Evolutionary conservation across 2,888 invertebrate species (phyloP).

Genomic region (Dermolepida albohirtum): DNA sequence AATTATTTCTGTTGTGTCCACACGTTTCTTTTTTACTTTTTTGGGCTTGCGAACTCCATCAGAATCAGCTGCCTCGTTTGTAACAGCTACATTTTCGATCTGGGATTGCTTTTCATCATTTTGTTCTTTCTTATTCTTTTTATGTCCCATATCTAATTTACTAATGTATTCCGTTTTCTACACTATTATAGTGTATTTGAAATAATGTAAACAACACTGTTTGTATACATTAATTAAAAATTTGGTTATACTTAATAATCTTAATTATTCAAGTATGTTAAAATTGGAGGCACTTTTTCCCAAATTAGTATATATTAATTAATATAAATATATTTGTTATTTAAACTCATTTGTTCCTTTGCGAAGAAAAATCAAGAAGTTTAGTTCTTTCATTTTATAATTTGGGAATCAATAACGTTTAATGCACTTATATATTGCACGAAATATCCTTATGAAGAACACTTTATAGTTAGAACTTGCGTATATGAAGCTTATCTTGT

Average conservation of each 20-base stretch:
- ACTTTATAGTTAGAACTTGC: background rate
- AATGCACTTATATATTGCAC: background rate
- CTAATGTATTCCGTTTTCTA: background rate
- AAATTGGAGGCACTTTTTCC: conserved; percentile 1
- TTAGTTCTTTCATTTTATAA: conserved; percentile 23
- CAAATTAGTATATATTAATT: background rate
- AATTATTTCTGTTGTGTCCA: background rate
- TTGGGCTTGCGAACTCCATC: conserved; percentile 20
- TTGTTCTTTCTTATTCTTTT: conserved; percentile 36
- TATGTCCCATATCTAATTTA: conserved; percentile 39
- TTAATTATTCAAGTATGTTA: background rate
- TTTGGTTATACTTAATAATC: background rate
- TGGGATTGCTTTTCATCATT: conserved; percentile 31
- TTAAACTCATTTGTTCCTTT: background rate
- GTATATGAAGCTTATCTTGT: background rate
- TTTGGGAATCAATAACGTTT: conserved; percentile 21
- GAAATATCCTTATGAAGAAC: conserved; percentile 2
- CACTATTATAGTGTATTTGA: conserved; percentile 1
- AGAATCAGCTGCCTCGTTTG: conserved; percentile 11
- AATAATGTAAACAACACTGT: conserved; percentile 23
- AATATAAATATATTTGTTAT: background rate
- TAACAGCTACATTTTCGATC: conserved; percentile 4
- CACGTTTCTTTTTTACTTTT: conserved; percentile 33
- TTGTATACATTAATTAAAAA: conserved; percentile 20
- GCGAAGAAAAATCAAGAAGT: conserved; percentile 11